Evolutionary conservation across 2,888 invertebrate genomes (phyloP).

Genomic region (Lycia hirtaria): DNA sequence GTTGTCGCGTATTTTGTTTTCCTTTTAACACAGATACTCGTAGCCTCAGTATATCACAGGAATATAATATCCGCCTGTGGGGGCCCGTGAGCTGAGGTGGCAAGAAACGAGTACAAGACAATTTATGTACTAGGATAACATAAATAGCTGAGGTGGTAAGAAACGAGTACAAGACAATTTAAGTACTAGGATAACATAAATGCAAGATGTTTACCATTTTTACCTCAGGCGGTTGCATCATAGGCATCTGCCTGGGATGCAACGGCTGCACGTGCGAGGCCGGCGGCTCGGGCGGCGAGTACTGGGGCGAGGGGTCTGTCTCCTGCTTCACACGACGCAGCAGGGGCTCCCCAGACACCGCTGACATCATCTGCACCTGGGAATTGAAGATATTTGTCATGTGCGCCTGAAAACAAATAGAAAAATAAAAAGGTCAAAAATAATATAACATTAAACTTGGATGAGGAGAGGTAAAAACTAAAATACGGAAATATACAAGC

Average conservation of each 20-base stretch:
- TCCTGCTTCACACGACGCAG: slow-evolving; percentile 79
- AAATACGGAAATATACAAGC: no score
- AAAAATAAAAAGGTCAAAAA: neutral
- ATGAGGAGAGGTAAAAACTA: no score
- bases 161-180: no score
- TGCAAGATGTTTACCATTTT: slow-evolving; percentile 38
- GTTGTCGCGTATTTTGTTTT: no score
- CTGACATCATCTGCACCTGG: slow-evolving; percentile 91
- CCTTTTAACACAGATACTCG: no score
- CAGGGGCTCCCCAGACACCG: slow-evolving; percentile 74
- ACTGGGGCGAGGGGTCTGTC: slow-evolving; percentile 77
- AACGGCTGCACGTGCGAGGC: slow-evolving; percentile 83
- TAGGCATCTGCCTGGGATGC: slow-evolving; percentile 74
- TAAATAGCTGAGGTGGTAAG: no score
- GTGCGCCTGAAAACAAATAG: neutral
- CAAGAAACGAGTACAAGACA: no score
- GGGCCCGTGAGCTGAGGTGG: no score
- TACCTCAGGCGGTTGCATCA: slow-evolving; percentile 70
- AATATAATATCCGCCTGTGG: no score
- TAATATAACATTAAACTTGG: no score
- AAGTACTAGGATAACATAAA: neutral
- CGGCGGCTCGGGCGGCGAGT: slow-evolving; percentile 82
- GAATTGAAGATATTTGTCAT: slow-evolving; percentile 9
- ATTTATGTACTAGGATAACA: no score
- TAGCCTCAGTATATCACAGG: no score